phyloP scores from a whole-genome alignment of 1,140 invertebrate species.

The Grapholita molesta region DNA sequence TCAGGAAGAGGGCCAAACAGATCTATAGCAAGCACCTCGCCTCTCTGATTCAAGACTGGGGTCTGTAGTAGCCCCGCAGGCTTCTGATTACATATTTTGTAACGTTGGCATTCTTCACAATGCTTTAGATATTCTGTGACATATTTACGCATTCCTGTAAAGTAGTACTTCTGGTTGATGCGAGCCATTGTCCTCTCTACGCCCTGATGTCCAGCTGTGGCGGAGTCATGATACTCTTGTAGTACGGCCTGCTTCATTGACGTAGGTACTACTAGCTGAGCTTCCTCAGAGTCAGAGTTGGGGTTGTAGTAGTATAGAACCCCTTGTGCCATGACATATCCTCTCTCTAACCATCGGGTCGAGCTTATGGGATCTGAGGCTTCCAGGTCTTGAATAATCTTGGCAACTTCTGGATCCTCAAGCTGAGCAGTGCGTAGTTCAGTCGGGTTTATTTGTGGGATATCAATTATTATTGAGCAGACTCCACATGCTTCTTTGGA shows the following conservation, averaged over 20 bases:
- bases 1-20: constrained; percentile 20
- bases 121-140: constrained; percentile 15
- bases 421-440: constrained; percentile 23
- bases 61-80: neutral
- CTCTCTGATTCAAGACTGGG: neutral
- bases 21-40: constrained; percentile 20
- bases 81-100: neutral
- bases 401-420: neutral
- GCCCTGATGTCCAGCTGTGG: constrained; percentile 39
- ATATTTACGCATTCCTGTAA: constrained; percentile 21
- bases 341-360: neutral
- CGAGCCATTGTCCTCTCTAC: constrained; percentile 21
- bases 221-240: constrained; percentile 37
- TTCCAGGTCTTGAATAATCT: constrained; percentile 19
- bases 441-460: constrained; percentile 26
- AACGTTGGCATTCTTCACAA: constrained; percentile 22
- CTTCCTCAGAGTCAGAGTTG: constrained; percentile 32
- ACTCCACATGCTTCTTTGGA: no score
- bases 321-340: constrained; percentile 22
- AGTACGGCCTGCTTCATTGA: constrained; percentile 24
- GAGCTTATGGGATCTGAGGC: neutral
- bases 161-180: constrained; percentile 21
- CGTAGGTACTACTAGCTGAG: constrained; percentile 35
- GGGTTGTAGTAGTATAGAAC: constrained; percentile 20
- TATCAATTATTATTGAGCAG: no score